Percentiles rank a stretch among this genome's conserved stretches.
Conservation (phyloP, 2,888 invertebrate species). For the Eupithecia abbreviata region DNA sequence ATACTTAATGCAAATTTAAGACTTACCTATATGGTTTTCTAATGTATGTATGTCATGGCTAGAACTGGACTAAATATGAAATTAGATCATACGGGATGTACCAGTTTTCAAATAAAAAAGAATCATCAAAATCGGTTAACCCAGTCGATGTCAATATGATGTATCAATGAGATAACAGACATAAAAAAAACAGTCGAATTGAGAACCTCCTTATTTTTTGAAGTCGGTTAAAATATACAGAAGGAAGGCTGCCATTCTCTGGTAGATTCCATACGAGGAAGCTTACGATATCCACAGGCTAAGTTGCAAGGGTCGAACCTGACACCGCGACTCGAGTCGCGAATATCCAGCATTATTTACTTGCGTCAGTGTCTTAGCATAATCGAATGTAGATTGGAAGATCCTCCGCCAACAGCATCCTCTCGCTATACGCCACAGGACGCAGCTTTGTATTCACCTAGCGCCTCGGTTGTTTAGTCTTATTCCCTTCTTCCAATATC, state of each 20-base stretch:
- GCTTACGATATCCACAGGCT: not conserved
- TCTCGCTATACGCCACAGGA: not conserved
- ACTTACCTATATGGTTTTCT: no score
- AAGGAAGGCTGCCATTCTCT: not conserved
- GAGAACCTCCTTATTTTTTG: no score
- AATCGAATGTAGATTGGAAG: not conserved
- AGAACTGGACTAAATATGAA: no score
- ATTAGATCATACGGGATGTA: no score
- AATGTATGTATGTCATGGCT: no score
- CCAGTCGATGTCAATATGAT: no score
- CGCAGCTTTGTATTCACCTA: constrained; percentile 1
- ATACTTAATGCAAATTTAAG: no score
- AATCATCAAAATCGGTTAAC: no score
- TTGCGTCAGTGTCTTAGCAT: not conserved
- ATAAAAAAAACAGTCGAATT: no score
- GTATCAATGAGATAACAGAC: no score
- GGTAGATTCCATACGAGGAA: not conserved
- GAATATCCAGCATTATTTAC: not conserved
- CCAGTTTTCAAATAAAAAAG: no score
- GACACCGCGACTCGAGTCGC: not conserved
- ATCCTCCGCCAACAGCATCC: not conserved
- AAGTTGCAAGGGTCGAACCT: not conserved
- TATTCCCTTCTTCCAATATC: not conserved
- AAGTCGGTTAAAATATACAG: not conserved
- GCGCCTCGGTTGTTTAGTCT: not conserved